Evolutionary conservation across 2,113 vertebrate genomes (phyloP).

Genomic region (Sturnira hondurensis): DNA sequence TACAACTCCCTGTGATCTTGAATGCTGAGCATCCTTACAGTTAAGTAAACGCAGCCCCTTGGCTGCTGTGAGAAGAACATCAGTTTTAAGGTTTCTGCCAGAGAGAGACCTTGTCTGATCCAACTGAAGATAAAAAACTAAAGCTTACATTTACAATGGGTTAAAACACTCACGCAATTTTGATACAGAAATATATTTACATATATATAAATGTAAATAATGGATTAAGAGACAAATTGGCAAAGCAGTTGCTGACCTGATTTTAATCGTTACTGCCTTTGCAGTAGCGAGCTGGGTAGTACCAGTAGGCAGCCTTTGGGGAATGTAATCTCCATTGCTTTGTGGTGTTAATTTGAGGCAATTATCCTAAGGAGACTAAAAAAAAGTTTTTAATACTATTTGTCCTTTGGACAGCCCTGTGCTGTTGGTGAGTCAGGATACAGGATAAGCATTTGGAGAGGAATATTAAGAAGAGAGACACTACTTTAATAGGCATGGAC

Average conservation of each 20-base stretch:
- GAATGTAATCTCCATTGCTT: conserved; percentile 69
- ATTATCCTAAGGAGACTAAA: conserved; percentile 64
- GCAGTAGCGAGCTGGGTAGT: conserved; percentile 22
- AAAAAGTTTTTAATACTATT: conserved; percentile 26
- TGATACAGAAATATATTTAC: conserved; percentile 29
- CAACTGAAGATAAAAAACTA: background rate
- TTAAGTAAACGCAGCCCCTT: background rate
- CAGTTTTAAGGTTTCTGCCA: background rate
- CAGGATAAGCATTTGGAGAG: background rate
- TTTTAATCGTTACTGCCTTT: conserved; percentile 54
- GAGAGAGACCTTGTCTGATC: background rate
- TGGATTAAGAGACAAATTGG: background rate
- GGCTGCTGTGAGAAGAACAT: background rate
- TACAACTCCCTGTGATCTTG: conserved; percentile 12
- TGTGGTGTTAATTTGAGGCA: conserved; percentile 77
- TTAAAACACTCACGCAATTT: conserved; percentile 28
- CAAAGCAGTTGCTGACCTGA: conserved; percentile 28
- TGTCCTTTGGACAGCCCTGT: conserved; percentile 30
- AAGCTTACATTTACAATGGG: conserved; percentile 54
- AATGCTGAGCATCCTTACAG: background rate
- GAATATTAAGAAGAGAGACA: conserved; percentile 27
- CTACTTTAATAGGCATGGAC: background rate
- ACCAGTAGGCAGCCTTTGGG: conserved; percentile 58
- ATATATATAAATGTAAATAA: conserved; percentile 51
- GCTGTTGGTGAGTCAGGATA: conserved; percentile 6